Evolutionary conservation across 1,140 invertebrate species (phyloP), one percentile per base, ranked within the genome.

Genomic region (Venturia canescens): DNA sequence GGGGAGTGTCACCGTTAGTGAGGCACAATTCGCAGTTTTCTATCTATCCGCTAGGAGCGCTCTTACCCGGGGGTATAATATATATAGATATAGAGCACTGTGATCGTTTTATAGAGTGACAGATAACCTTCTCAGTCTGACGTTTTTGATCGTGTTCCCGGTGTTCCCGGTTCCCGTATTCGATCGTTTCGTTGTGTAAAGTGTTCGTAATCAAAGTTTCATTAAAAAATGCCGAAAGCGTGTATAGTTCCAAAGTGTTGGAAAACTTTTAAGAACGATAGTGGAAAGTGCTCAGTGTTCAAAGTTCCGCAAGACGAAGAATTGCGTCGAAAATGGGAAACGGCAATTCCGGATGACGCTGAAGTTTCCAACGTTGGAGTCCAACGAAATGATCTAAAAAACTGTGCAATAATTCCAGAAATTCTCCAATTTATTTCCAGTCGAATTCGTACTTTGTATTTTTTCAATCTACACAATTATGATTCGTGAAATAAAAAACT

Each of bases 261-360:
- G 26, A 63, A 26, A 27, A 27, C n/a, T 3, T 63, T 63, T 27
- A 27, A 27, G 23, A 63, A 63, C 11, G 50, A 44, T 13, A 44
- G 26, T 63, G 60, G 13, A 23, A 63, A 63, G 23, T 63, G 60
- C 13, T 63, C 60, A 3, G 60, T 63, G n/a, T 63, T 63, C 13
- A 2, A 63, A 63, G 60, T 63, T 63, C 60, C 60, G 5, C 60
- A 63, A 15, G 60, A 63, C 23, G 23, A 63, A 63, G 26, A 63
- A 63, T 63, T 23, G 60, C 60, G 60, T 63, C 60, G 60, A 27
- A 63, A 63, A 63, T 63, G 60, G 60, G 60, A 27, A 27, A 23
- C 16, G n/a, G 60, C 60, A 63, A 63, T 63, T 63, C 60, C 60
- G 1, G 60, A n/a, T n/a, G n/a, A n/a, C n/a, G n/a, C n/a, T n/a